Evolutionary conservation across 2,113 vertebrate genomes (phyloP).

Genomic region (Nycticorax nycticorax): DNA sequence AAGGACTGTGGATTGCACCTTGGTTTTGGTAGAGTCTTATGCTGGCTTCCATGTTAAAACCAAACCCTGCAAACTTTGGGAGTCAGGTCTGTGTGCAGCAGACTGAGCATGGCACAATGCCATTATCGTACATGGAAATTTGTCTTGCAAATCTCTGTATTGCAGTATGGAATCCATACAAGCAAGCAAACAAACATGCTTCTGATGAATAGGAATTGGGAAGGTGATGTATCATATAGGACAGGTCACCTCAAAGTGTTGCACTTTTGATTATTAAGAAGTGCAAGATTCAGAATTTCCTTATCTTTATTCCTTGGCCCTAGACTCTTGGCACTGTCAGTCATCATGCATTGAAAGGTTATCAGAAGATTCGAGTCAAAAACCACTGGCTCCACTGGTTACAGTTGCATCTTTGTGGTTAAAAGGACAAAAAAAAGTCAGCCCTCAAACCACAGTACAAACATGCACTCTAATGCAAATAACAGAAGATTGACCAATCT

Average conservation of each 20-base stretch:
- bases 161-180: neutral
- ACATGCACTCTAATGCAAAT: neutral
- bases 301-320: neutral
- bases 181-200: neutral
- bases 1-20: neutral
- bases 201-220: neutral
- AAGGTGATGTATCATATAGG: neutral
- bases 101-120: neutral
- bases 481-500: neutral
- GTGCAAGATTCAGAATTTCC: neutral
- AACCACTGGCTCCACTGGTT: neutral
- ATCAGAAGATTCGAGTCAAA: neutral
- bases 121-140: neutral
- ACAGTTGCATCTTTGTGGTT: neutral
- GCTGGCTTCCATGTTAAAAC: neutral
- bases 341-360: neutral
- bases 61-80: neutral
- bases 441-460: neutral
- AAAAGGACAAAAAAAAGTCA: neutral
- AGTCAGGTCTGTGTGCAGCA: neutral
- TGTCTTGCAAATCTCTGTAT: neutral
- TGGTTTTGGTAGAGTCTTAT: neutral
- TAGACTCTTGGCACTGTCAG: neutral
- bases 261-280: neutral
- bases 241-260: neutral